Conservation (phyloP, 2,888 invertebrate species). For the Dryadula phaetusa region DNA sequence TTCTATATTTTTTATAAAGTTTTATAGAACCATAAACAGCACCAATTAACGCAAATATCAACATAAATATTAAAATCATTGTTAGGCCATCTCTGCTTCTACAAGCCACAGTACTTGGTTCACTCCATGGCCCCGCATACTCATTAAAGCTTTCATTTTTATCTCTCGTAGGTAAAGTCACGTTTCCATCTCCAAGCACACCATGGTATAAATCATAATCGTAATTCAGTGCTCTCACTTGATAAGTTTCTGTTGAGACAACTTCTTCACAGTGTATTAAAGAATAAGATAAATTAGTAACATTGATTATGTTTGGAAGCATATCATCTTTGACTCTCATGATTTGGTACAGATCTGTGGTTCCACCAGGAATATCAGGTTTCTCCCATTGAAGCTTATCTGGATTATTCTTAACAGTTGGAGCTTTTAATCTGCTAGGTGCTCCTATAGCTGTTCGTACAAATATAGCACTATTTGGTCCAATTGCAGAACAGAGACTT, state of each 20-base stretch:
- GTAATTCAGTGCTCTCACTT: conserved; percentile 73
- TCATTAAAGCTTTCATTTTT: conserved; percentile 48
- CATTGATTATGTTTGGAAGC: conserved; percentile 58
- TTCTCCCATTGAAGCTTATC: conserved; percentile 77
- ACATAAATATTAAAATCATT: conserved; percentile 65
- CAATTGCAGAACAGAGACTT: conserved; percentile 84
- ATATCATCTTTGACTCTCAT: conserved; percentile 66
- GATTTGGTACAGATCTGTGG: conserved; percentile 84
- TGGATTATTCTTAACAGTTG: conserved; percentile 59
- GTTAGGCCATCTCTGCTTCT: conserved; percentile 63
- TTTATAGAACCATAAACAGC: conserved; percentile 74
- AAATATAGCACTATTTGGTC: conserved; percentile 74
- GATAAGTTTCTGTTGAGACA: conserved; percentile 64
- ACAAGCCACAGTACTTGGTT: conserved; percentile 63
- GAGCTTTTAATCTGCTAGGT: conserved; percentile 73
- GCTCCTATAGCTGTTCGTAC: conserved; percentile 86
- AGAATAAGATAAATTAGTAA: conserved; percentile 56
- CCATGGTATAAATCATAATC: conserved; percentile 69
- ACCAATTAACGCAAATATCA: conserved; percentile 61
- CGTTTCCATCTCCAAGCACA: conserved; percentile 57
- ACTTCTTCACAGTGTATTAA: conserved; percentile 67
- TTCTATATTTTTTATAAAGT: conserved; percentile 84
- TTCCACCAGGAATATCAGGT: conserved; percentile 81
- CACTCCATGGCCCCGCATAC: conserved; percentile 73
- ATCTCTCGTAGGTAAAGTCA: conserved; percentile 53